Conservation (phyloP, 2,113 vertebrate genomes). For the Budorcas taxicolor region DNA sequence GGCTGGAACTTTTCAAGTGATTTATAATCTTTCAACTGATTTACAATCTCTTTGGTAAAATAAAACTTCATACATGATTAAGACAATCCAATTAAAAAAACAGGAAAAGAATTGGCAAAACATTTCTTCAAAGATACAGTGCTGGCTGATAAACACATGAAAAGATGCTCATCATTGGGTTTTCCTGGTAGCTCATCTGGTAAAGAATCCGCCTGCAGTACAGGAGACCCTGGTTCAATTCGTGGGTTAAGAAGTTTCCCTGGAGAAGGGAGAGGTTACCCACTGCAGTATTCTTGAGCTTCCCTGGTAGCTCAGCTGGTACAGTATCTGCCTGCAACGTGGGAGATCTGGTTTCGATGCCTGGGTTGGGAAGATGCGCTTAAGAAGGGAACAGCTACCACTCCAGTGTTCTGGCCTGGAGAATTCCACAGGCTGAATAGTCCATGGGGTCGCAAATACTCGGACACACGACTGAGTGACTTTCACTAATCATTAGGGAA, state of each 20-base stretch:
- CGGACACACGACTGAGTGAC: background rate
- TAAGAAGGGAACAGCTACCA: background rate
- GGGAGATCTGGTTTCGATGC: background rate
- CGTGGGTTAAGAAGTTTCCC: background rate
- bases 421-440: background rate
- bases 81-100: background rate
- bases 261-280: background rate
- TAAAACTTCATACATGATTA: background rate
- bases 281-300: background rate
- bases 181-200: background rate
- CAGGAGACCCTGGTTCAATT: background rate
- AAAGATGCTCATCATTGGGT: background rate
- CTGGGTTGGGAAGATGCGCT: background rate
- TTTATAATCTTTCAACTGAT: background rate
- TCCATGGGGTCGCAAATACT: background rate
- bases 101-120: background rate
- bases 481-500: background rate
- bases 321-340: background rate
- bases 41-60: background rate
- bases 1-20: background rate
- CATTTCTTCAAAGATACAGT: background rate
- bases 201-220: background rate
- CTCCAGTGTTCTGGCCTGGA: background rate
- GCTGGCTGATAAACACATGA: background rate
- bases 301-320: background rate